Base-by-base conservation (phyloP, 2,888 invertebrate species). In the Trissoscelio sp. region DNA sequence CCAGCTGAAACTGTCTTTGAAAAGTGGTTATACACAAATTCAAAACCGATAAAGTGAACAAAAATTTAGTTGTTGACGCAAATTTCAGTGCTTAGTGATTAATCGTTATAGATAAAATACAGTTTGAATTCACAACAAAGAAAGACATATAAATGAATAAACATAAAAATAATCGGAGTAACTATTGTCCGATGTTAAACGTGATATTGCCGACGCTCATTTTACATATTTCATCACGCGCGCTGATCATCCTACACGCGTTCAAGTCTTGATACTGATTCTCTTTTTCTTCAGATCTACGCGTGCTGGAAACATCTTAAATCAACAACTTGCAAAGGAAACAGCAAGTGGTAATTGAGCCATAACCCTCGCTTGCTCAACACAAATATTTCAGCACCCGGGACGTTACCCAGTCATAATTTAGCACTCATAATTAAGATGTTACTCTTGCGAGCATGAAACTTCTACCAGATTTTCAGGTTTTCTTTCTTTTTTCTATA, bases 271-370 rank as follows among this genome's bases (percentile, higher is more conserved):
- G 39, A 60, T 51, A 48, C 20, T 46, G 34, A 70, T 69, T 70
- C 37, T 31, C 18, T 70, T 70, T 44, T 77, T 70, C 66, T 70
- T 37, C 12, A 48, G 55, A 62, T 81, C 62, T 51, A 22, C 58
- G 79, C 64, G 70, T 57, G 85, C 85, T 84, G 85, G 84, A 87
- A 85, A 85, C 81, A 67, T 83, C 85, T 88, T 89, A 88, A 89
- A 89, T 89, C 89, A 90, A 87, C 87, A 86, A 72, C 87, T 86
- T 82, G 86, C 88, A 84, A 87, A 88, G 89, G 86, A 87, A 89
- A 88, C 87, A 86, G 86, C 89, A 79, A 89, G 88, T 88, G 88
- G 88, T 90, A 90, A 90, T 90, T 89, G 90, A 90, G 89, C 88
- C 89, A 87, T 90, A 89, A 90, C 87, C 89, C 86, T 86, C 87